Conservation (phyloP, 2,888 invertebrate genomes). For the Pyrgus malvae region DNA sequence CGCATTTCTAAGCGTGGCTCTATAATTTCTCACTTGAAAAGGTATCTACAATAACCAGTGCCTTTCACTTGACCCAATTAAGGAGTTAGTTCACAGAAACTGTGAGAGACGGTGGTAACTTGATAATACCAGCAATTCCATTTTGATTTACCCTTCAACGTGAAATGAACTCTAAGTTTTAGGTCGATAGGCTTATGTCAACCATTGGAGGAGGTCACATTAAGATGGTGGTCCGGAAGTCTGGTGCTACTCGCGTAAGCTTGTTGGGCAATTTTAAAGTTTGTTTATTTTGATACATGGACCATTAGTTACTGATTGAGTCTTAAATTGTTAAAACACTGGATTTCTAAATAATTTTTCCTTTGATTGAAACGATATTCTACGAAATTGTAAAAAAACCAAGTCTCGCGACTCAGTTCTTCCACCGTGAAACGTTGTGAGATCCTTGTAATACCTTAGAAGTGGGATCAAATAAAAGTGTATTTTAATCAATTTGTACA, state of each 20-base stretch:
- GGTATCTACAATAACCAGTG: constrained; percentile 7
- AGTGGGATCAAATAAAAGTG: no score
- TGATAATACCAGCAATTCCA: constrained; percentile 3
- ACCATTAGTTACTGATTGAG: not conserved
- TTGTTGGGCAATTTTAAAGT: constrained; percentile 15
- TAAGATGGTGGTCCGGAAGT: not conserved
- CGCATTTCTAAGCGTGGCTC: no score
- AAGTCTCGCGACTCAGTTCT: no score
- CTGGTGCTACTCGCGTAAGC: constrained; percentile 3
- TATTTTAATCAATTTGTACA: no score
- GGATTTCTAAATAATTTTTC: no score
- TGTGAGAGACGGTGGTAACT: constrained; percentile 10
- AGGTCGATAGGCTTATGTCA: no score
- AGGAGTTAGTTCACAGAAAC: constrained; percentile 24
- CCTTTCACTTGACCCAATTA: constrained; percentile 28
- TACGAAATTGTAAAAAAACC: no score
- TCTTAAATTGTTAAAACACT: no score
- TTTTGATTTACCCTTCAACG: not conserved
- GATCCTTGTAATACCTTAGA: no score
- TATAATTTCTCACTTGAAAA: not conserved
- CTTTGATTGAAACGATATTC: no score
- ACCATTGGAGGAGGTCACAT: no score
- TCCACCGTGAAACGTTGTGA: no score
- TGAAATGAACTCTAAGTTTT: not conserved
- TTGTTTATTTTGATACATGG: constrained; percentile 11